Base-by-base conservation (phyloP, 35 echinoderm and acorn worm genomes). In the Lytechinus variegatus region DNA sequence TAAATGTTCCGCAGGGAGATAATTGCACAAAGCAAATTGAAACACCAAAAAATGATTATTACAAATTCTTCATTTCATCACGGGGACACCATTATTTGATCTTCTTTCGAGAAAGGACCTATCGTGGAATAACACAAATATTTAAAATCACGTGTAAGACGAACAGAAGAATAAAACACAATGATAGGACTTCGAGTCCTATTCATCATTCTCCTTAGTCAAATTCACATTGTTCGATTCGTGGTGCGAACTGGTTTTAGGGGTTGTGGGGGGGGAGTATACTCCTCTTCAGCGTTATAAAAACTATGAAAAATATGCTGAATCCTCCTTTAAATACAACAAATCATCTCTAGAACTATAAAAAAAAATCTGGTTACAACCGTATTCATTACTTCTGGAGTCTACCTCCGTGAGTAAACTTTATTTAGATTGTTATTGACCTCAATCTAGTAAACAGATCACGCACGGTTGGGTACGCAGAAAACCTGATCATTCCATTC, bases 401-500 rank as follows among this genome's bases (percentile, higher is more conserved):
- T 79, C 16, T 79, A 79, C 19, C 19, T 79, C n/a, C 33, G 2
- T 79, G 0, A 79, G 66, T 27, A 79, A 79, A 79, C 1, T 79
- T 79, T 79, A 16, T 79, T 79, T 79, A 79, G 14, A 79, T 24
- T 79, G 66, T 24, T 79, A 79, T 79, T 79, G 66, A 79, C 66
- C 66, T 24, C 19, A 79, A 79, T 79, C 66, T 79, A 79, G 66
- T 79, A 79, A 79, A 79, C 66, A 79, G 6, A 79, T 79, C n/a
- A 79, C 66, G 66, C 66, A 79, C 66, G 66, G 66, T n/a, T n/a
- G 19, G 66, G 16, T 79, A 79, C 16, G 66, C 66, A 79, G 66
- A 19, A 79, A 79, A 27, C 66, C 66, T 79, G 66, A 79, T 79
- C 66, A 79, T 79, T 79, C 66, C 66, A 79, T 79, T 79, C 66